Evolutionary conservation across 2,888 invertebrate species (phyloP).

Genomic region (Xestia c-nigrum): DNA sequence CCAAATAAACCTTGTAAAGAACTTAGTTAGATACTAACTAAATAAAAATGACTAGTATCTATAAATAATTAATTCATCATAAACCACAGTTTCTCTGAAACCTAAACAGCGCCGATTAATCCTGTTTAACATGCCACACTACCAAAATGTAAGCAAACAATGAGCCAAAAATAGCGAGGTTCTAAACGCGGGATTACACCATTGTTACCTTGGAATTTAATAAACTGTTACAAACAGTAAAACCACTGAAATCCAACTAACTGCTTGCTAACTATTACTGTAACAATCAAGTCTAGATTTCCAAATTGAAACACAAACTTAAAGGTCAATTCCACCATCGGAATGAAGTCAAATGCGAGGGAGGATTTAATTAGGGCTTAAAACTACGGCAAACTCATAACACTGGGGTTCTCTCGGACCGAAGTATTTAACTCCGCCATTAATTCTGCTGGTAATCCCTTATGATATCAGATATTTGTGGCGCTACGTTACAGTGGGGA

Average conservation of each 20-base stretch:
- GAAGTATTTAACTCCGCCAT: slow-evolving; percentile 61
- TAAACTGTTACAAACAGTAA: neutral
- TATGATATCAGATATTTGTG: slow-evolving; percentile 57
- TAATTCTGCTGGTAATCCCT: slow-evolving; percentile 58
- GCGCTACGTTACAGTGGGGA: neutral
- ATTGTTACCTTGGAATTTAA: slow-evolving; percentile 16
- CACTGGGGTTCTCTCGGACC: slow-evolving; percentile 47
- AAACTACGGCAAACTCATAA: slow-evolving; percentile 62
- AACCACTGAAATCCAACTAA: neutral
- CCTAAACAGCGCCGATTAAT: neutral
- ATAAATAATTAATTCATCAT: neutral
- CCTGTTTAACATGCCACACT: neutral
- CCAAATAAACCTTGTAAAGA: neutral
- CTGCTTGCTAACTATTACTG: slow-evolving; percentile 16
- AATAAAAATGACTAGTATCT: neutral
- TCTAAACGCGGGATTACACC: slow-evolving; percentile 4
- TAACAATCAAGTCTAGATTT: slow-evolving; percentile 35
- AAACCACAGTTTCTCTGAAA: too few relatives aligned
- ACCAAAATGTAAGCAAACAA: slow-evolving; percentile 5
- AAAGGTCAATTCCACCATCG: slow-evolving; percentile 30
- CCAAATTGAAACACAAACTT: slow-evolving; percentile 46
- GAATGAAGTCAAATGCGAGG: slow-evolving; percentile 55
- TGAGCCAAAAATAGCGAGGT: neutral
- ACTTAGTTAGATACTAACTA: neutral
- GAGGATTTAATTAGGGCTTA: slow-evolving; percentile 62